Evolutionary conservation across 2,797 vertebrate species (phyloP).

Genomic region (Bovichtus variegatus): DNA sequence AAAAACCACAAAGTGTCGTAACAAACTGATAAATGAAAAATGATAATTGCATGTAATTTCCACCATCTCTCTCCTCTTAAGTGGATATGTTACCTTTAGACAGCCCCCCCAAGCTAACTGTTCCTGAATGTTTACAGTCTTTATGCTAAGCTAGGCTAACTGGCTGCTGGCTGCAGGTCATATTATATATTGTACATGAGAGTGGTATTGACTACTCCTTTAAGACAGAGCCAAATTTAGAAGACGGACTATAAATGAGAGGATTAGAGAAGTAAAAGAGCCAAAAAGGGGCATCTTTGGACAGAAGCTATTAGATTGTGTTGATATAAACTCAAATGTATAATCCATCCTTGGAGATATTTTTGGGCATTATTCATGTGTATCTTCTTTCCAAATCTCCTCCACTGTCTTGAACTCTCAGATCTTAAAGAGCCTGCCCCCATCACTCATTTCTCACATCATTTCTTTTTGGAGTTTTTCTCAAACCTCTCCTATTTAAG

Average conservation of each 20-base stretch:
- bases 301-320: constrained; percentile 27
- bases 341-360: constrained; percentile 57
- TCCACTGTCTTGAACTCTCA: constrained; percentile 35
- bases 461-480: constrained; percentile 56
- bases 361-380: constrained; percentile 43
- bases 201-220: not conserved
- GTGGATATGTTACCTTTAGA: not conserved
- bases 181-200: not conserved
- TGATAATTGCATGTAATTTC: not conserved
- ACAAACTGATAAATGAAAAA: not conserved
- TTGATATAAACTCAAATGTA: constrained; percentile 41
- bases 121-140: not conserved
- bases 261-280: constrained; percentile 16
- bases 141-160: constrained; percentile 14
- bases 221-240: constrained; percentile 25
- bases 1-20: not conserved
- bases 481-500: constrained; percentile 83
- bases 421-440: constrained; percentile 29
- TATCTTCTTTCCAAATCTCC: constrained; percentile 52
- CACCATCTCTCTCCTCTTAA: not conserved
- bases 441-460: constrained; percentile 55
- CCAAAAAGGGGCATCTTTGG: constrained; percentile 41
- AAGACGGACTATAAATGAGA: not conserved
- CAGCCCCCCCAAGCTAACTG: not conserved
- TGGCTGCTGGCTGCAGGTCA: not conserved